phyloP scores from a whole-genome alignment of 23 tunicate species.

The Botrylloides violaceus region DNA sequence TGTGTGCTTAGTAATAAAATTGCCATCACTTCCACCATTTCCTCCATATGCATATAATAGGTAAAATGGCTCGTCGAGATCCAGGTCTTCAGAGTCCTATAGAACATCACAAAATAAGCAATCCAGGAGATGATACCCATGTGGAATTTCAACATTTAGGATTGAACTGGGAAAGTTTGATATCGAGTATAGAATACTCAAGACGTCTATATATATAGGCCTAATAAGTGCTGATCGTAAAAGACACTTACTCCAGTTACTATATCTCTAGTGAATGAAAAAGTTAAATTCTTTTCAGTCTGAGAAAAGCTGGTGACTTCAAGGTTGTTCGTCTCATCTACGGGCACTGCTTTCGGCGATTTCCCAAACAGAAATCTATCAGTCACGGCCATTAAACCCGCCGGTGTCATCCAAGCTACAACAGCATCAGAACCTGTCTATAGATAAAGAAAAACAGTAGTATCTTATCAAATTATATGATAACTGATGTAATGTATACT shows the following conservation, averaged over 20 bases:
- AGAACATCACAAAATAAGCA: too few species aligned
- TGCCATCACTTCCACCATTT: background rate
- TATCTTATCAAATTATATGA: too few species aligned
- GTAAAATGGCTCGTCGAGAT: background rate
- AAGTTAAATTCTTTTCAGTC: background rate
- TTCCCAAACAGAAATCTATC: background rate
- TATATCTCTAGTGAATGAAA: background rate
- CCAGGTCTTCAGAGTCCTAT: background rate
- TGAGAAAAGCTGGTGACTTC: background rate
- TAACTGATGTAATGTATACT: too few species aligned
- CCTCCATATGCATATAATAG: background rate
- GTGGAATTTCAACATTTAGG: too few species aligned
- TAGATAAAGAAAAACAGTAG: background rate
- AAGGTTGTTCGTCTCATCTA: background rate
- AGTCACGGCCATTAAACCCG: background rate
- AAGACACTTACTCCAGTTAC: background rate
- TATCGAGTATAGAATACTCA: too few species aligned
- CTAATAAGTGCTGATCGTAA: too few species aligned
- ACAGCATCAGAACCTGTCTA: background rate
- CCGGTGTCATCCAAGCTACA: background rate
- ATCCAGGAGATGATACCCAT: too few species aligned
- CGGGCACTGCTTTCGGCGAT: background rate
- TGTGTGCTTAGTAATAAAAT: background rate
- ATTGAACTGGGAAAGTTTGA: too few species aligned
- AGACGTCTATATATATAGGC: too few species aligned